Evolutionary conservation across 2,888 invertebrate species (phyloP), one percentile per base, ranked within the genome.

Genomic region (Melikaiella ostensackeni): DNA sequence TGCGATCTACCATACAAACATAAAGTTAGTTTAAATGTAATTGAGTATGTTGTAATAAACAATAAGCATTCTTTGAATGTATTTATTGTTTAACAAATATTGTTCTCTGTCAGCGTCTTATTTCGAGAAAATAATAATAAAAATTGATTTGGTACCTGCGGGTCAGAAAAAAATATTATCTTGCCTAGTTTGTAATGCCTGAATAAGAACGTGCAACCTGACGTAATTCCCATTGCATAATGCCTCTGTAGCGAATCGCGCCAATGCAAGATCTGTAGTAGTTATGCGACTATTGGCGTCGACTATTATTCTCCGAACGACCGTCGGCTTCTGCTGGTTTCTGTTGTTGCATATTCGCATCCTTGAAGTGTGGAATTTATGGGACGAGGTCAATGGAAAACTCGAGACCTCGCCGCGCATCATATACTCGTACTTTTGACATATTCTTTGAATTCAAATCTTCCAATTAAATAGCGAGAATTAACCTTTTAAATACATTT

Each of bases 311-410:
- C 86, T 81, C 82, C 83, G 79, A 84, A 81, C 86, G 85, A 84
- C 83, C 84, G 84, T 86, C 87, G 81, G 35, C 77, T 57, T 79
- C 75, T 82, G 81, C 80, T 80, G 80, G 82, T 80, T 82, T 78
- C 81, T 79, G 81, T 81, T 82, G 78, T 80, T 79, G 78, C 77
- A 79, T 78, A 77, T 80, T 86, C 80, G 84, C 83, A 89, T 90
- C 89, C 90, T 90, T 89, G 89, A 84, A 78, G 81, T 81, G 80
- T 70, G 86, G 88, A 89, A 89, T 90, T 90, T 89, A 86, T 90
- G 84, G 89, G 83, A 89, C 89, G 86, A 89, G 89, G 90, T 83
- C 89, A 84, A 77, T 61, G 62, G 55, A 76, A 81, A 80, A 78
- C 75, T 74, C 42, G 46, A 76, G 70, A 66, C 24, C 24, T 66